Percentiles rank a stretch among this genome's conserved stretches.
Conservation (phyloP, 2,797 vertebrate species). For the Nothura maculosa region DNA sequence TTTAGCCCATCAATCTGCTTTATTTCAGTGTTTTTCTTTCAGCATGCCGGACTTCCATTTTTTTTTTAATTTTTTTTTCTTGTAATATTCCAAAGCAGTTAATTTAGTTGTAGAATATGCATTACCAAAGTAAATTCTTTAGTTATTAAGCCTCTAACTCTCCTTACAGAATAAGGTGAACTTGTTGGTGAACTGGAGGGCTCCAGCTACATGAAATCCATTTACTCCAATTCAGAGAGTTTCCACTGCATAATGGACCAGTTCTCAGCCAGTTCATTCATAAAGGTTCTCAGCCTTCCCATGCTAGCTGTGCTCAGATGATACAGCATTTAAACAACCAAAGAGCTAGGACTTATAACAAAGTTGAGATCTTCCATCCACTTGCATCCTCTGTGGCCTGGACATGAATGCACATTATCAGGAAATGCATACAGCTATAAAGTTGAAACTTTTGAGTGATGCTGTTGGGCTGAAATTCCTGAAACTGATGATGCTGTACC, state of each 20-base stretch:
- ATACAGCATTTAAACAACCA: background rate
- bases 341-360: background rate
- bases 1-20: background rate
- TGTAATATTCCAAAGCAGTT: background rate
- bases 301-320: background rate
- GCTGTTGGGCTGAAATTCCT: background rate
- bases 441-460: background rate
- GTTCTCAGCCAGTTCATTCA: background rate
- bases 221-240: background rate
- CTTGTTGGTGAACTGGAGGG: background rate
- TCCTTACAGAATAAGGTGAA: background rate
- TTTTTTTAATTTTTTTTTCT: background rate
- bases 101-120: background rate
- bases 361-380: fast-evolving
- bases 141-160: background rate
- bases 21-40: background rate
- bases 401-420: background rate
- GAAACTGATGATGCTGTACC: background rate
- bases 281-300: background rate
- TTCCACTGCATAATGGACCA: fast-evolving
- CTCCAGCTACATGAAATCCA: fast-evolving
- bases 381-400: background rate
- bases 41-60: background rate
- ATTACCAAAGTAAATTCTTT: background rate
- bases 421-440: background rate